phyloP scores from a whole-genome alignment of 2,797 vertebrate species.

The Phoxinus dragarum region DNA sequence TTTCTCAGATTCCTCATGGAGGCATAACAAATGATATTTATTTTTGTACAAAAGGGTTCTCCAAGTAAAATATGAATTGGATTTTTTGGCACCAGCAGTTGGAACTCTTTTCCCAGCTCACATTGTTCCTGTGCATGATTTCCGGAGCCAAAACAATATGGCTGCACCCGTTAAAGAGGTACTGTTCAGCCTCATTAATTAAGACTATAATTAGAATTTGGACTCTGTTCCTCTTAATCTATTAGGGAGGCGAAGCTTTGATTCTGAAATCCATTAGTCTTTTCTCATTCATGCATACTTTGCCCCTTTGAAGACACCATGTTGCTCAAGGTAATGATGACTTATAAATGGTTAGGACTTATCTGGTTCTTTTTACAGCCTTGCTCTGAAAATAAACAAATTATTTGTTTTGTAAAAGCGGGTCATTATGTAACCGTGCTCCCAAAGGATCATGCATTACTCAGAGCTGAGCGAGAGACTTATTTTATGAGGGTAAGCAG shows the following conservation, averaged over 20 bases:
- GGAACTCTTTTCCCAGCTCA: slow-evolving; percentile 48
- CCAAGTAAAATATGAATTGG: slow-evolving; percentile 63
- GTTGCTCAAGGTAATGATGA: slow-evolving; percentile 64
- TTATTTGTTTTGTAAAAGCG: slow-evolving; percentile 71
- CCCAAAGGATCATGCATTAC: slow-evolving; percentile 73
- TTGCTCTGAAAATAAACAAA: slow-evolving; percentile 69
- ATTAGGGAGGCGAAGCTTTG: slow-evolving; percentile 63
- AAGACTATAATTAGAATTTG: slow-evolving; percentile 72
- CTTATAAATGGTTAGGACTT: slow-evolving; percentile 59
- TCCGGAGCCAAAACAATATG: slow-evolving; percentile 66
- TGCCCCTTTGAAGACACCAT: slow-evolving; percentile 55
- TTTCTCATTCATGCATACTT: slow-evolving; percentile 66
- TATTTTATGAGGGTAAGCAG: slow-evolving; percentile 62
- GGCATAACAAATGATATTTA: slow-evolving; percentile 55
- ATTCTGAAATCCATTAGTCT: slow-evolving; percentile 69
- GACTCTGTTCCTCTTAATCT: slow-evolving; percentile 66
- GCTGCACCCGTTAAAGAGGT: slow-evolving; percentile 60
- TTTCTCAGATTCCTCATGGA: slow-evolving; percentile 33
- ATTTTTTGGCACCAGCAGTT: slow-evolving; percentile 56
- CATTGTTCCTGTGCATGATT: slow-evolving; percentile 52
- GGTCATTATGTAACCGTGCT: slow-evolving; percentile 72
- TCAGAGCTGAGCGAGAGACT: slow-evolving; percentile 68
- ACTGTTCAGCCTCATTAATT: slow-evolving; percentile 63
- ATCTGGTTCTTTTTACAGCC: slow-evolving; percentile 51
- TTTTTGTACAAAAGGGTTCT: slow-evolving; percentile 56